Evolutionary conservation across 1,140 invertebrate species (phyloP).

Genomic region (Bombus confusus): DNA sequence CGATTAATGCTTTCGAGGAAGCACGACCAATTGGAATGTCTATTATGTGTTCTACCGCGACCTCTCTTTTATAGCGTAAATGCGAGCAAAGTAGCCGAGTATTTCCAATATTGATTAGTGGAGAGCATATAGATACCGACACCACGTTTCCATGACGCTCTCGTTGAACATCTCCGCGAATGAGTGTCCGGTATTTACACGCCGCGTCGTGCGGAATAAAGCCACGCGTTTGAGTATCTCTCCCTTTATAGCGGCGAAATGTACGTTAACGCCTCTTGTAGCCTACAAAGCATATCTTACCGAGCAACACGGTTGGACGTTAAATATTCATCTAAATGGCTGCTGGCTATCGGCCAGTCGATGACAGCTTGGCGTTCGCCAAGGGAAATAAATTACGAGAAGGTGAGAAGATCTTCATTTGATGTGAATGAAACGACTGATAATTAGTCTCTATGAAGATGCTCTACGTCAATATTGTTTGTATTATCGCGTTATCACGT

Average conservation of each 20-base stretch:
- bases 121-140: too few species aligned
- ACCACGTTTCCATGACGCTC: not conserved
- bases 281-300: not conserved
- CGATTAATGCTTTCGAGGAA: not conserved
- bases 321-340: conserved; percentile 38
- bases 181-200: conserved; percentile 29
- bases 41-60: not conserved
- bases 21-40: conserved; percentile 13
- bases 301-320: not conserved
- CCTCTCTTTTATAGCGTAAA: not conserved
- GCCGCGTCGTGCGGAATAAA: not conserved
- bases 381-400: conserved; percentile 5
- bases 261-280: not conserved
- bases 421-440: not conserved
- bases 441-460: not conserved
- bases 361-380: conserved; percentile 12
- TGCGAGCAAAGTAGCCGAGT: not conserved
- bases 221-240: not conserved
- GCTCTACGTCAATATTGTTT: too few species aligned
- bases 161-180: conserved; percentile 2
- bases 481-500: too few species aligned
- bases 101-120: conserved; percentile 9
- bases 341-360: conserved; percentile 25
- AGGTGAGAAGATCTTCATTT: conserved; percentile 12
- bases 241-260: not conserved